These are phyloP conservation scores for Ibidorhyncha struthersii DNA, from an alignment of 2,113 vertebrate species.

Conservation along the genomic window DNA sequence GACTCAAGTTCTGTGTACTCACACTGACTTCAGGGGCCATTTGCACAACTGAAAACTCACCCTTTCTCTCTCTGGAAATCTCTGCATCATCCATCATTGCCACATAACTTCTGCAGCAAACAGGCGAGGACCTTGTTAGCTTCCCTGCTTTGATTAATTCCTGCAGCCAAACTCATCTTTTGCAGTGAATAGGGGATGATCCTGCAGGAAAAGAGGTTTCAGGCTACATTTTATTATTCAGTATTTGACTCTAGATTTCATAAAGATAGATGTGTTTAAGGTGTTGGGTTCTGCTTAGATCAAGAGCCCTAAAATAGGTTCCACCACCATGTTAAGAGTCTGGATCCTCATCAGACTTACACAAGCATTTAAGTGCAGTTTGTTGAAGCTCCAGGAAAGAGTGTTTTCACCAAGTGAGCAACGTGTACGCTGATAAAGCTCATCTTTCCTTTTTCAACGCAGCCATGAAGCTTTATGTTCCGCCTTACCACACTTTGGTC, in stretches of 20 bases:
- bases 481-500: background rate
- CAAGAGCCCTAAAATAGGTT: background rate
- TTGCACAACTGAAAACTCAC: background rate
- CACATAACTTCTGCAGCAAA: background rate
- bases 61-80: background rate
- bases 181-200: background rate
- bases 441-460: background rate
- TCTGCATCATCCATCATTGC: accelerated
- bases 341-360: background rate
- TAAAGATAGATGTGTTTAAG: background rate
- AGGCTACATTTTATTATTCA: background rate
- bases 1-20: background rate
- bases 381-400: background rate
- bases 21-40: background rate
- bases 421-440: background rate
- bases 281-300: background rate
- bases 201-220: background rate
- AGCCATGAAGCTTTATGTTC: background rate
- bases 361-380: background rate
- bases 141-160: background rate
- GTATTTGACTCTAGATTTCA: background rate
- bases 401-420: background rate
- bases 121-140: background rate
- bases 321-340: background rate
- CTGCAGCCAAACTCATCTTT: background rate